Evolutionary conservation across 2,113 vertebrate genomes (phyloP).

Genomic region (Sterrhoptilus dennistouni): DNA sequence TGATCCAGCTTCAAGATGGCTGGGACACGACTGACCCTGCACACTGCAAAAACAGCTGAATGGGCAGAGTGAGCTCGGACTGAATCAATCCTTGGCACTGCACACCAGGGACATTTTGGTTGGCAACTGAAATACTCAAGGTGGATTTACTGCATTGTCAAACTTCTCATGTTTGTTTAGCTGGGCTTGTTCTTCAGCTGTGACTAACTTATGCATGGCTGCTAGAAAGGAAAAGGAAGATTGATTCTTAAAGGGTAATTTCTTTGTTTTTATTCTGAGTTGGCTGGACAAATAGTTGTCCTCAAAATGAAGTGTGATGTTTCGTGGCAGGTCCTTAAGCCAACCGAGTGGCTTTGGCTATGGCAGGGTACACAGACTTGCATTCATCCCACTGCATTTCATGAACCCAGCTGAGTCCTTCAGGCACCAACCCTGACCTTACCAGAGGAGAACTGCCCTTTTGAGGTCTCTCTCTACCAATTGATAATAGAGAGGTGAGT

Average conservation of each 20-base stretch:
- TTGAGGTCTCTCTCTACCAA: fast-evolving
- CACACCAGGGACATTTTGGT: fast-evolving
- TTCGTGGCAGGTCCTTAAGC: not conserved
- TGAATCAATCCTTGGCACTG: not conserved
- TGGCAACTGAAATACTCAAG: not conserved
- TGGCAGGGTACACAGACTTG: not conserved
- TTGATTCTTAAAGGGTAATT: not conserved
- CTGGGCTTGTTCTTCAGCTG: not conserved
- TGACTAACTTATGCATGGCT: fast-evolving
- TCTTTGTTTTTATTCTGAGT: not conserved
- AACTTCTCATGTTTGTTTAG: not conserved
- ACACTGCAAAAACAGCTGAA: fast-evolving
- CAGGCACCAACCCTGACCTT: not conserved
- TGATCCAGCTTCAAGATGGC: not conserved
- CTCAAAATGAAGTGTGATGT: not conserved
- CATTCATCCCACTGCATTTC: not conserved
- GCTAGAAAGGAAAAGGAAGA: not conserved
- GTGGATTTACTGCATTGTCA: not conserved
- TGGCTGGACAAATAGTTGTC: not conserved
- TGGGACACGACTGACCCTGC: not conserved
- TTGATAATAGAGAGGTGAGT: not conserved
- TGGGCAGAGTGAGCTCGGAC: not conserved
- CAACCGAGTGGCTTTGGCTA: not conserved
- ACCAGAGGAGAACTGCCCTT: not conserved
- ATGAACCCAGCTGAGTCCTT: not conserved